Evolutionary conservation across 2,797 vertebrate genomes (phyloP).

Genomic region (Cercopithecus mitis): DNA sequence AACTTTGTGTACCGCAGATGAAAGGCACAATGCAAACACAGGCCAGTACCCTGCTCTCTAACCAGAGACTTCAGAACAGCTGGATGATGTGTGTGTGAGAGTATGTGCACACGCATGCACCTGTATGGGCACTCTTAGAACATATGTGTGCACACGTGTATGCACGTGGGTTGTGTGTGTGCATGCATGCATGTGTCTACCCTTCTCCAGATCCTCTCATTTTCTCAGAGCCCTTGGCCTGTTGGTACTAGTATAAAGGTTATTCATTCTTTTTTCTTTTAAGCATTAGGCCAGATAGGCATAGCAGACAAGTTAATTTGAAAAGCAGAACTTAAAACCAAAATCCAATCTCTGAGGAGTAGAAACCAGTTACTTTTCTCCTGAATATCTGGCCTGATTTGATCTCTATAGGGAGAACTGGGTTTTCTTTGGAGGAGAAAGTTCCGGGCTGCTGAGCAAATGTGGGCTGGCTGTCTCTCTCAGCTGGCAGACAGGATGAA

Average conservation of each 20-base stretch:
- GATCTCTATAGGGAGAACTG: background rate
- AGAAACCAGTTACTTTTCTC: background rate
- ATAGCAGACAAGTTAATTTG: background rate
- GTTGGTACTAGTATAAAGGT: background rate
- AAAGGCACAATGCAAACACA: background rate
- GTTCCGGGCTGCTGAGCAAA: background rate
- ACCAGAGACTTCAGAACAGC: background rate
- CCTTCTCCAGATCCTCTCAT: background rate
- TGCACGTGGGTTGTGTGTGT: background rate
- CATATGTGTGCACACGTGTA: no score
- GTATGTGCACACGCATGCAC: background rate
- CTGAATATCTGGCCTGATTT: background rate
- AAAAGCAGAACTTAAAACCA: constrained; percentile 19
- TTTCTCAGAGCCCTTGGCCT: background rate
- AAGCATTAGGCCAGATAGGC: background rate
- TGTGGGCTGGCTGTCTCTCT: background rate
- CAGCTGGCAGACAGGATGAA: background rate
- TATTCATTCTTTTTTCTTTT: background rate
- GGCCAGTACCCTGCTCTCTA: background rate
- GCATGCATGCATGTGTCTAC: rapidly evolving
- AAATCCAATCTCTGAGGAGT: background rate
- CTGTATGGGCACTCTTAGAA: background rate
- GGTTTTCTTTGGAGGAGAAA: background rate
- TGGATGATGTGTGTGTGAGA: background rate
- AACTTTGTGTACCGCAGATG: background rate